Conservation (phyloP, 2,888 invertebrate genomes). For the Idaea straminata region DNA sequence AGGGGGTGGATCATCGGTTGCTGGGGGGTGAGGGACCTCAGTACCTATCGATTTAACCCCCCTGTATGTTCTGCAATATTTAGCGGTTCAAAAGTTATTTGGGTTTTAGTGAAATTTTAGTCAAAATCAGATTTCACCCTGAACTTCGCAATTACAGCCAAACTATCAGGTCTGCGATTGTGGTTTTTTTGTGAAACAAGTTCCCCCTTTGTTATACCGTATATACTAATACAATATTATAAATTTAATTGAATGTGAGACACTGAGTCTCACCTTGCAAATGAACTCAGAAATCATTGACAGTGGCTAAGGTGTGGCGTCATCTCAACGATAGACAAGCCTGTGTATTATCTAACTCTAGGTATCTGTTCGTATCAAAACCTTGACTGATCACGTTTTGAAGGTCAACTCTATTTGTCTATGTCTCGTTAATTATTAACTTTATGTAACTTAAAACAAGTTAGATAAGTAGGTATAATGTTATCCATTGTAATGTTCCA, state of each 20-base stretch:
- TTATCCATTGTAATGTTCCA: too few relatives aligned
- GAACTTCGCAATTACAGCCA: too few relatives aligned
- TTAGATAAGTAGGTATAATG: neutral
- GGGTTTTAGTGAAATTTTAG: too few relatives aligned
- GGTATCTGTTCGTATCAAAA: constrained; percentile 6
- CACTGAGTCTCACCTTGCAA: neutral
- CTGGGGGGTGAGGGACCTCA: too few relatives aligned
- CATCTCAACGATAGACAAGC: constrained; percentile 8
- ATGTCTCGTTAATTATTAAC: constrained; percentile 10
- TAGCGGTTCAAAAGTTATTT: too few relatives aligned
- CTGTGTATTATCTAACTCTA: constrained; percentile 14
- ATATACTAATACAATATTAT: neutral
- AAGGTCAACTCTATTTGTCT: constrained; percentile 21
- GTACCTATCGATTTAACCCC: too few relatives aligned
- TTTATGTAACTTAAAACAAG: constrained; percentile 10
- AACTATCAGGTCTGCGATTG: too few relatives aligned
- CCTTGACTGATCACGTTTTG: constrained; percentile 27
- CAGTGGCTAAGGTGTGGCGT: neutral
- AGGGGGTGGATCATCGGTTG: too few relatives aligned
- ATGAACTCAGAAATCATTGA: neutral
- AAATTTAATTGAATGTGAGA: neutral
- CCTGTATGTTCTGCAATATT: too few relatives aligned
- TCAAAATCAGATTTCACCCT: too few relatives aligned
- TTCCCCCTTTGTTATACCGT: too few relatives aligned
- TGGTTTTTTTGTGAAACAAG: too few relatives aligned